Base-by-base conservation (phyloP, 2,113 vertebrate species). In the Grammomys surdaster region DNA sequence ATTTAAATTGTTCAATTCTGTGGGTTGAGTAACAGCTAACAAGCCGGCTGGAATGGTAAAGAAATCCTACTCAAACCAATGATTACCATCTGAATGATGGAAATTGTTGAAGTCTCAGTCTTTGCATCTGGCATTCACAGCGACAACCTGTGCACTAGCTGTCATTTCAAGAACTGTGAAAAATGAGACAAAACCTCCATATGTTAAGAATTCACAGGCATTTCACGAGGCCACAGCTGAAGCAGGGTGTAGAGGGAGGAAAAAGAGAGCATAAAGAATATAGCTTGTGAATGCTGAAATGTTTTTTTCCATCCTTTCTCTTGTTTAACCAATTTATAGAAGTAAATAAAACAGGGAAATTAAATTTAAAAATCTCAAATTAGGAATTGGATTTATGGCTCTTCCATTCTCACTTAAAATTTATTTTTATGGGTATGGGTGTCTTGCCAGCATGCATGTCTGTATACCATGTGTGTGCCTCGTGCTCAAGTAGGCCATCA, bases 341-440 rank as follows among this genome's bases (percentile, higher is more conserved):
- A 75, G 95, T 85, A 97, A 95, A 94, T 94, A 96, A 92, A 97
- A 54, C 95, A 85, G 70, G 65, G 77, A 91, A 88, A 93, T 89
- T 75, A 76, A 19, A 80, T 90, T 93, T 97, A 73, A 86, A 89
- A 91, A 31, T 4, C 65, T 85, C 85, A 60, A 89, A 89, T 9
- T 40, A 89, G 17, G 85, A 60, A 31, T 92, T 89, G n/a, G 46
- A 94, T 86, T 65, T 58, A 19, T n/a, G 17, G 51, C 78, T 95
- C 58, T 90, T 90, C 90, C 43, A 67, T 90, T 82, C 56, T 60
- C 28, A 56, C 22, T 84, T 65, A 48, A 16, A 43, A 17, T 60
- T 63, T 84, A 43, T 82, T n/a, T n/a, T 26, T 43, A 58, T 58
- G 7, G 22, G 56, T 63, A 43, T 28, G 24, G 7, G 13, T 40